Percentiles rank a stretch among this genome's conserved stretches.
Evolutionary conservation across 35 echinoderm and acorn worm species (phyloP).

Genomic region (Lytechinus variegatus): DNA sequence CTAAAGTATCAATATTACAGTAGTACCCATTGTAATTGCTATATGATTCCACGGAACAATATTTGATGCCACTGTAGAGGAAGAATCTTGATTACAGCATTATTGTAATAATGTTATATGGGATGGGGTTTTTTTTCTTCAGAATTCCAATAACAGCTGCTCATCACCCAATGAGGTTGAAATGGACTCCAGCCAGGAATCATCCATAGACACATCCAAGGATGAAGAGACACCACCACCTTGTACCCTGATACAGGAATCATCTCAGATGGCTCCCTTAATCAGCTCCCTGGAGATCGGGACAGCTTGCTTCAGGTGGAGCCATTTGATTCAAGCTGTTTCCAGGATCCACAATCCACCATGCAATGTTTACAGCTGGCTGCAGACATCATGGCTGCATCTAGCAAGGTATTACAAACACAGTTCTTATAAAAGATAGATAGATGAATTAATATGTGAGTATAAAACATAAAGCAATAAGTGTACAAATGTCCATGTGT

Average conservation of each 20-base stretch:
- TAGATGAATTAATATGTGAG: too few relatives aligned
- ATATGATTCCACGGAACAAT: too few relatives aligned
- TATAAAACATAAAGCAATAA: too few relatives aligned
- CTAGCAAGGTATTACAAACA: conserved; percentile 39
- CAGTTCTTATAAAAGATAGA: neutral
- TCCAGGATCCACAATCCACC: conserved; percentile 53
- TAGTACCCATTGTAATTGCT: too few relatives aligned
- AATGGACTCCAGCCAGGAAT: conserved; percentile 16
- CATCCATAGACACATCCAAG: neutral
- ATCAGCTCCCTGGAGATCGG: conserved; percentile 74
- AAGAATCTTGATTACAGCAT: too few relatives aligned
- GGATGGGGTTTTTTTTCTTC: neutral
- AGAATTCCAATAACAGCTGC: conserved; percentile 10
- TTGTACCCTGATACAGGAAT: conserved; percentile 53
- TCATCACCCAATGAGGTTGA: neutral
- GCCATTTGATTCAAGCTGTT: conserved; percentile 30
- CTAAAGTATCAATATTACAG: too few relatives aligned
- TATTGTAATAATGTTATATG: too few relatives aligned
- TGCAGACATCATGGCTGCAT: conserved; percentile 53
- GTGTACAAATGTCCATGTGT: too few relatives aligned
- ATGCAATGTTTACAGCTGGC: conserved; percentile 63
- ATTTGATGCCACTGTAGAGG: too few relatives aligned
- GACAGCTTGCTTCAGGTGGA: conserved; percentile 36
- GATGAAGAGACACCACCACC: conserved; percentile 24
- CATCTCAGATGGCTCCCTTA: conserved; percentile 48